These are phyloP conservation scores for Diachrysia chrysitis DNA, from an alignment of 2,888 invertebrate genomes.

Conservation along the genomic window DNA sequence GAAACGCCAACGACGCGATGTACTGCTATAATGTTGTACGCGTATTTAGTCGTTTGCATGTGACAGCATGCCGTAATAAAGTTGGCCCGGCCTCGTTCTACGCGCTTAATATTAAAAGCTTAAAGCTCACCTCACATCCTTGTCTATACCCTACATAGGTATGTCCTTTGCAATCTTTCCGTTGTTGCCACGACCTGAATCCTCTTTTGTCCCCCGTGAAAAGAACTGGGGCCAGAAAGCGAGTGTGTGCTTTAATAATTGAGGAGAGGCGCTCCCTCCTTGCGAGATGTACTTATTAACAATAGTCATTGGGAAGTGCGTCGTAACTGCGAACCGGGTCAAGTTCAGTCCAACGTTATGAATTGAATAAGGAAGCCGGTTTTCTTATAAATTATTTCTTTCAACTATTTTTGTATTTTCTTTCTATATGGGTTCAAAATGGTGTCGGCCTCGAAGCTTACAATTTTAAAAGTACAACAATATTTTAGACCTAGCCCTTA, in stretches of 20 bases:
- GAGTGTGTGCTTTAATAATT: slow-evolving; percentile 86
- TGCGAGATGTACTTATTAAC: slow-evolving; percentile 77
- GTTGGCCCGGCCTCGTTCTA: slow-evolving; percentile 68
- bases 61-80: slow-evolving; percentile 77
- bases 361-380: slow-evolving; percentile 51
- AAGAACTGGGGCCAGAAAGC: slow-evolving; percentile 82
- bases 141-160: slow-evolving; percentile 64
- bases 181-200: slow-evolving; percentile 86
- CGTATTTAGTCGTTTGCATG: slow-evolving; percentile 67
- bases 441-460: neutral
- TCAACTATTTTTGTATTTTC: neutral
- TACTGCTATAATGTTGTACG: slow-evolving; percentile 38
- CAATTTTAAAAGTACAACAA: too few relatives aligned
- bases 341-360: slow-evolving; percentile 47
- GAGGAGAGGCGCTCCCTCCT: slow-evolving; percentile 76
- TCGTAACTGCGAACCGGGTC: slow-evolving; percentile 49
- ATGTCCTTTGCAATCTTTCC: slow-evolving; percentile 84
- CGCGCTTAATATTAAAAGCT: slow-evolving; percentile 83
- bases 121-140: slow-evolving; percentile 76
- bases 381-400: slow-evolving; percentile 43
- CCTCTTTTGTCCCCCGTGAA: slow-evolving; percentile 85
- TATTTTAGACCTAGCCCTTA: too few relatives aligned
- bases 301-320: slow-evolving; percentile 76
- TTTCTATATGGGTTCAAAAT: neutral
- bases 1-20: slow-evolving; percentile 21